A percentile compares a stretch with the other conserved stretches of the same genome.
Conservation (phyloP, 2,888 invertebrate genomes). For the Erynnis tages region DNA sequence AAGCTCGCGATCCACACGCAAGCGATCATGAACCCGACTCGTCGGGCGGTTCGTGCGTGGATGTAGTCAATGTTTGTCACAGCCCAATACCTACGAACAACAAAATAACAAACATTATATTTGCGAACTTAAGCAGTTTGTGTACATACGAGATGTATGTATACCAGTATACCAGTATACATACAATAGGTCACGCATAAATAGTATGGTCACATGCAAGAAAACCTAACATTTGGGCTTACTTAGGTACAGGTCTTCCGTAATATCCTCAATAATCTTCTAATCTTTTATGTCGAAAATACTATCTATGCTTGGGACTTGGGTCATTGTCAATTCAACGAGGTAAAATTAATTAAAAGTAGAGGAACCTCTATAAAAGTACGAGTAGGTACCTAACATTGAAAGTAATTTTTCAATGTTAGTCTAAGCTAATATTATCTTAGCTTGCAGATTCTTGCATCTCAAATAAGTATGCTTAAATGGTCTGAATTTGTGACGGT, state of each 20-base stretch:
- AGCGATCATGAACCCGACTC: conserved; percentile 90
- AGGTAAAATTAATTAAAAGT: conserved; percentile 23
- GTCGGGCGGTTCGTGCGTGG: conserved; percentile 88
- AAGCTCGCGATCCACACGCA: conserved; percentile 92
- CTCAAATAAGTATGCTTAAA: not conserved
- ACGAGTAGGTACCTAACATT: too few relatives aligned
- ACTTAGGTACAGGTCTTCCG: too few relatives aligned
- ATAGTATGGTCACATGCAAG: too few relatives aligned
- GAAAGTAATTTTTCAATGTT: not conserved
- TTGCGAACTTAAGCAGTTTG: too few relatives aligned
- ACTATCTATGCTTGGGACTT: too few relatives aligned
- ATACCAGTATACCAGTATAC: not conserved
- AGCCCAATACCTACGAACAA: conserved; percentile 88
- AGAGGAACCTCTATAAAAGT: not conserved
- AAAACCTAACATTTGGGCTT: too few relatives aligned
- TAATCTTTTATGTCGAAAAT: too few relatives aligned
- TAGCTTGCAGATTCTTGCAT: not conserved
- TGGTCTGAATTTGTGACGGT: not conserved
- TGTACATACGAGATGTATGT: too few relatives aligned
- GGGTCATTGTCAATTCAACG: conserved; percentile 10
- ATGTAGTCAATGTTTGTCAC: conserved; percentile 96
- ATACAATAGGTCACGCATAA: too few relatives aligned
- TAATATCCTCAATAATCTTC: too few relatives aligned
- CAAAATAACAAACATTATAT: conserved; percentile 13
- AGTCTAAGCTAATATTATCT: not conserved